Base-by-base conservation (phyloP, 2,888 invertebrate genomes). In the Lypha dubia region DNA sequence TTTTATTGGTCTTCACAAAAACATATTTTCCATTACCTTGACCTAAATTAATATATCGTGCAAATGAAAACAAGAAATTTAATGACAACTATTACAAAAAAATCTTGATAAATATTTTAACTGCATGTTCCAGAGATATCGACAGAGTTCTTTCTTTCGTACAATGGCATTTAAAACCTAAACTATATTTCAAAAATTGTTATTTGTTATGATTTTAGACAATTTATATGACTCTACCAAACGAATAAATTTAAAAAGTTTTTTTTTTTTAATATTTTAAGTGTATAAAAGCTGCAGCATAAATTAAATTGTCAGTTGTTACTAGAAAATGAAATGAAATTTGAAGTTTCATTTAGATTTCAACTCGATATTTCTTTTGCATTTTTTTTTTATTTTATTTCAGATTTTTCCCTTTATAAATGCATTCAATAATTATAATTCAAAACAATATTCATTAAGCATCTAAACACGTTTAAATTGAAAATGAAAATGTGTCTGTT, bases 341-440 rank as follows among this genome's bases (percentile, higher is more conserved):
- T 73, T 80, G 65, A 11, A 63, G 79, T 60, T 44, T 44, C 35
- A 49, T 24, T 15, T 38, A 15, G 53, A 68, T 20, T 41, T 53
- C 20, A 28, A 65, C 8, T 41, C 41, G 41, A 46, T 46, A 65
- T 51, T 20, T 60, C 71, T 32, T 28, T 73, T 20, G n/a, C 28
- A 65, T 51, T 20, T 60, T 58, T 32, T 28, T 73, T 20, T n/a
- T 9, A 49, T 60, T 49, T 17, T n/a, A 22, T 49, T 22, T 46
- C 11, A 41, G 3, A 56, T 41, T 70, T 56, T 56, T 3, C 5
- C 44, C 35, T 68, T 68, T 32, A 62, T 6, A 38, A 32, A 74
- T 74, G 49, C 49, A 60, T 73, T 63, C 53, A 49, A 71, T 71
- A 79, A 56, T 79, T 79, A 22, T 32, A 71, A 71, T 53, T 71